phyloP scores from a whole-genome alignment of 2,888 invertebrate genomes.

The Caenorhabditis japonica region DNA sequence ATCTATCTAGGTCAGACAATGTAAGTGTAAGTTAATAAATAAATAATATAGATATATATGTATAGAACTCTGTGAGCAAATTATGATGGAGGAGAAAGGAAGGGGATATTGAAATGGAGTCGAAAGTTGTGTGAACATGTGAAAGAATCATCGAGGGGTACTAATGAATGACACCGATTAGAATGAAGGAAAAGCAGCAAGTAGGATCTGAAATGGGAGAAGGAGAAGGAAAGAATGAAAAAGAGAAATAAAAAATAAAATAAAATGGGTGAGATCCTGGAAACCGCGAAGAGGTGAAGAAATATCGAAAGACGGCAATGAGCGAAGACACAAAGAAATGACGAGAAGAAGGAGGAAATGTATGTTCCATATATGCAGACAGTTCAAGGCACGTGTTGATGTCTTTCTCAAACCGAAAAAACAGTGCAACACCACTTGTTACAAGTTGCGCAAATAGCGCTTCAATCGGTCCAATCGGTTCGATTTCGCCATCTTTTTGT shows the following conservation, averaged over 20 bases:
- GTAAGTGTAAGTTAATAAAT: no score
- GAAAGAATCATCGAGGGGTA: conserved; percentile 20
- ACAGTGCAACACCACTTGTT: no score
- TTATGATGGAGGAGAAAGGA: no score
- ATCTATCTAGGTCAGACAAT: no score
- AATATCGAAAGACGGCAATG: conserved; percentile 40
- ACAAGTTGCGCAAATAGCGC: conserved; percentile 14
- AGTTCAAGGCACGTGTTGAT: background rate
- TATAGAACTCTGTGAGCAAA: no score
- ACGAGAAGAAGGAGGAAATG: background rate
- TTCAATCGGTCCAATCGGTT: conserved; percentile 38
- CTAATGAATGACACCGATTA: conserved; percentile 28
- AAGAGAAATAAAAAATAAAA: no score
- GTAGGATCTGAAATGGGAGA: background rate
- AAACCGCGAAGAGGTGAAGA: conserved; percentile 22
- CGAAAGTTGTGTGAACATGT: background rate
- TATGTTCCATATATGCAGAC: conserved; percentile 31
- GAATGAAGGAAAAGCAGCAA: background rate
- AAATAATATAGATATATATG: no score
- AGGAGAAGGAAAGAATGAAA: background rate
- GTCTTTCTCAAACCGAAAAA: conserved; percentile 4
- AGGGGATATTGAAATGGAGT: conserved; percentile 1
- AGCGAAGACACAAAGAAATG: conserved; percentile 4
- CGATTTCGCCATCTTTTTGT: conserved; percentile 34
- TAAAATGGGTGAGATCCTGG: conserved; percentile 30